Conservation (phyloP, 1,140 invertebrate species). For the Pteromalus puparum region DNA sequence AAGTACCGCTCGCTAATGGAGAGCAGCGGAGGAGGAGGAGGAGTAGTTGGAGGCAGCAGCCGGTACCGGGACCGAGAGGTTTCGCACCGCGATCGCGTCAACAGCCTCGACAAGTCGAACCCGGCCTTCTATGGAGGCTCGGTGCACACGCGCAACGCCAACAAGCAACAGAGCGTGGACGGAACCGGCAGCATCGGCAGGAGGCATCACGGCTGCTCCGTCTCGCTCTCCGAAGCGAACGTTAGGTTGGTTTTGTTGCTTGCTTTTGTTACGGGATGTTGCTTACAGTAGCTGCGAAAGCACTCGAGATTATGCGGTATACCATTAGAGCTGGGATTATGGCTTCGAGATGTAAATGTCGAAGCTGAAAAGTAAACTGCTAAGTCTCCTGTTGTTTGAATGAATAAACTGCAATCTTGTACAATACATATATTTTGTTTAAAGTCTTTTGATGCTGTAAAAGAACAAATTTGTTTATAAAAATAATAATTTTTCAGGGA, state of each 20-base stretch:
- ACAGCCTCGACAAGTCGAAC: constrained; percentile 71
- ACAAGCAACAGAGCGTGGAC: constrained; percentile 62
- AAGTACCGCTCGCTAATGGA: constrained; percentile 71
- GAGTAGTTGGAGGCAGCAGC: constrained; percentile 50
- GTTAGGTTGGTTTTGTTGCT: constrained; percentile 53
- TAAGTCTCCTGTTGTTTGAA: too few species aligned
- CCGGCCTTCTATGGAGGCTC: constrained; percentile 67
- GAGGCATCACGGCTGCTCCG: constrained; percentile 69
- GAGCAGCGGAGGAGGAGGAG: constrained; percentile 23
- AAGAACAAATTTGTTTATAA: neutral
- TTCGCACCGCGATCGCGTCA: constrained; percentile 67
- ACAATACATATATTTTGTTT: neutral
- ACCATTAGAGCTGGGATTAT: neutral
- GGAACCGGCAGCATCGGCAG: constrained; percentile 70
- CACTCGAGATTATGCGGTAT: neutral
- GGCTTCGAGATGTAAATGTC: too few species aligned
- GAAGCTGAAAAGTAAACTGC: too few species aligned
- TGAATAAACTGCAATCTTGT: neutral
- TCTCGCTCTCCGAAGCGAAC: constrained; percentile 70
- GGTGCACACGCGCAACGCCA: constrained; percentile 62
- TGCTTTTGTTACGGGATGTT: neutral
- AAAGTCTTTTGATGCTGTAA: neutral
- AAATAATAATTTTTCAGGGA: constrained; percentile 51
- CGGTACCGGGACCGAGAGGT: constrained; percentile 61
- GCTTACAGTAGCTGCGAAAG: neutral